These are phyloP conservation scores for Chiloscyllium punctatum DNA, from an alignment of 2,797 vertebrate species.

Conservation along the genomic window DNA sequence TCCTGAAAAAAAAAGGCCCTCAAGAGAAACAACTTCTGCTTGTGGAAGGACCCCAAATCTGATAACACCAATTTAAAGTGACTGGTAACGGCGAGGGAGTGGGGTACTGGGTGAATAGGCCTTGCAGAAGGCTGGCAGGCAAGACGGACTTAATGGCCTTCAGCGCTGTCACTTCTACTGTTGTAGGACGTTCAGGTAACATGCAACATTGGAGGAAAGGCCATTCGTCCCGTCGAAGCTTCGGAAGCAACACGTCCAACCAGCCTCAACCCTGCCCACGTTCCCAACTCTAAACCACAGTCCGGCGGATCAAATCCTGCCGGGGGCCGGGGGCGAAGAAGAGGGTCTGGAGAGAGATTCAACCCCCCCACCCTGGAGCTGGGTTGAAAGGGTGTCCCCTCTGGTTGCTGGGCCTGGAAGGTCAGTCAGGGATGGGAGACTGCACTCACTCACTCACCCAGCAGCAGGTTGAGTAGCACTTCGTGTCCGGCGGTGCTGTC, in stretches of 20 bases:
- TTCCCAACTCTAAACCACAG: too few relatives aligned
- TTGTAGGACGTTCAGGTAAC: not conserved
- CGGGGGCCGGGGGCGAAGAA: too few relatives aligned
- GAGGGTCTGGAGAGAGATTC: not conserved
- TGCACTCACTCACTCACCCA: conserved; percentile 61
- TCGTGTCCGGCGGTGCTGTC: conserved; percentile 81
- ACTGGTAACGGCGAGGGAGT: too few relatives aligned
- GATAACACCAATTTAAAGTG: too few relatives aligned
- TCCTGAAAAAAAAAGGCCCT: too few relatives aligned
- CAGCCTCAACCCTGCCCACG: not conserved
- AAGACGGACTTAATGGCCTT: too few relatives aligned
- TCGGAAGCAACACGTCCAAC: not conserved
- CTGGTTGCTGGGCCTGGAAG: not conserved
- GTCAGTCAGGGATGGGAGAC: not conserved
- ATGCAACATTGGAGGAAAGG: not conserved
- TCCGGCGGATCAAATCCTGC: too few relatives aligned
- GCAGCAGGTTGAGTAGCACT: conserved; percentile 86
- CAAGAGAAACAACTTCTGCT: too few relatives aligned
- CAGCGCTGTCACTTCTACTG: too few relatives aligned
- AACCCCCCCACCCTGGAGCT: not conserved
- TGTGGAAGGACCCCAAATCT: too few relatives aligned
- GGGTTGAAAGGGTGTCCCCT: not conserved
- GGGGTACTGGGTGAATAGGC: too few relatives aligned
- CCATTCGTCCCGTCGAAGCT: not conserved
- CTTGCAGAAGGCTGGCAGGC: too few relatives aligned